Evolutionary conservation across 2,797 vertebrate species (phyloP), one percentile per base, ranked within the genome.

Genomic region (Pygocentrus nattereri): DNA sequence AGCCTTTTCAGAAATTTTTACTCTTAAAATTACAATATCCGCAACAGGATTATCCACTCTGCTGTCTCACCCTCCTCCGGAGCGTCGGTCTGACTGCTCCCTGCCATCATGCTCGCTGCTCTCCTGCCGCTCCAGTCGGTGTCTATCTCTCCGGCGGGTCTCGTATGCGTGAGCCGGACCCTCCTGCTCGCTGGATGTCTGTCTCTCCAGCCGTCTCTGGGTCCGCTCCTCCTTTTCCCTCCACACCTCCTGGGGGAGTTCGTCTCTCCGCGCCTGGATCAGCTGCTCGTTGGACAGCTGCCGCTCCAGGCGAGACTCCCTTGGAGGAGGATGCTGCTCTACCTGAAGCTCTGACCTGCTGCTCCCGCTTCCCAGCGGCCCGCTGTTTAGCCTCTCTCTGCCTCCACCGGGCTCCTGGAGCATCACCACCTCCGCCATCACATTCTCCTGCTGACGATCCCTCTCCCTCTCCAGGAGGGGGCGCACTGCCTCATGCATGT

Each of bases 71-170:
- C 94, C 92, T 86, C 92, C 94, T 73, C n/a, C 91, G 11, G 95
- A 95, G 62, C 96, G 95, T 76, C 92, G 89, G 84, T 94, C 94
- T 0, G 94, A 93, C 16, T 94, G 92, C 87, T 97, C 95, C 86
- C 91, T 94, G 0, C 91, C 93, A 87, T 97, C 96, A 4, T 95
- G 96, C 59, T 98, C 97, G 15, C 97, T 98, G 86, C 96, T 97
- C 69, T 97, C 97, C 87, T 97, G 97, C 27, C 95, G 92, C 72
- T 97, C 97, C 85, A 95, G 44, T 19, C 96, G 93, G 3, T 96
- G 93, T 5, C 96, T 85, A 61, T 97, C 97, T 15, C 93, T 92
- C 38, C 95, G 88, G 10, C 94, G 90, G 16, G 93, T 87, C 61
- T 92, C 94, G 2, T 92, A 92, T 77, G 83, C 89, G 44, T 89